Evolutionary conservation across 2,113 vertebrate species (phyloP).

Genomic region (Podocnemis expansa): DNA sequence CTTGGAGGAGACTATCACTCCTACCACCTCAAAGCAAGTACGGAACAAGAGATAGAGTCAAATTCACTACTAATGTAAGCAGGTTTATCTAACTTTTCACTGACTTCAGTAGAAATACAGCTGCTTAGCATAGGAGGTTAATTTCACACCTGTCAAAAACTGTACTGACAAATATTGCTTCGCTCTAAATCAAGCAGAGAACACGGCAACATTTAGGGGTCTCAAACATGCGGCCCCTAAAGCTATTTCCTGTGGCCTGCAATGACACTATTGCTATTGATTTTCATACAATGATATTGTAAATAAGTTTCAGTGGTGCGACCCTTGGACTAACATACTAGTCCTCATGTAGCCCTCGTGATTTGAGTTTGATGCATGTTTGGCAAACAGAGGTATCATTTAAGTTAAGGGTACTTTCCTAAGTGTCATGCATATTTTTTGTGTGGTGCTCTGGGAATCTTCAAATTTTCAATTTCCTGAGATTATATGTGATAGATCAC

Average conservation of each 20-base stretch:
- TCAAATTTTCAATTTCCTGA: neutral
- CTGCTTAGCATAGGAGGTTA: neutral
- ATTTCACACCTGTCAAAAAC: neutral
- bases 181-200: neutral
- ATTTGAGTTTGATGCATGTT: no score
- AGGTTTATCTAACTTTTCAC: neutral
- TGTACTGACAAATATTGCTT: neutral
- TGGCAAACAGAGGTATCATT: neutral
- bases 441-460: neutral
- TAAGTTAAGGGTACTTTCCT: neutral
- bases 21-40: neutral
- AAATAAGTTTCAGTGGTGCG: no score
- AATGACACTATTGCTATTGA: no score
- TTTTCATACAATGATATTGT: no score
- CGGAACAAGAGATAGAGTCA: neutral
- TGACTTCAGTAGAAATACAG: neutral
- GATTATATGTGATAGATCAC: neutral
- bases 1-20: rapidly evolving
- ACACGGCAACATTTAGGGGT: neutral
- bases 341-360: no score
- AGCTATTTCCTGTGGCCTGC: no score
- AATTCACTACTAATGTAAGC: neutral
- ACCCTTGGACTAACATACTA: no score
- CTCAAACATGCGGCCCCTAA: no score
- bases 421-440: neutral